Conservation (phyloP, 2,797 vertebrate genomes). For the Graptemys geographica region DNA sequence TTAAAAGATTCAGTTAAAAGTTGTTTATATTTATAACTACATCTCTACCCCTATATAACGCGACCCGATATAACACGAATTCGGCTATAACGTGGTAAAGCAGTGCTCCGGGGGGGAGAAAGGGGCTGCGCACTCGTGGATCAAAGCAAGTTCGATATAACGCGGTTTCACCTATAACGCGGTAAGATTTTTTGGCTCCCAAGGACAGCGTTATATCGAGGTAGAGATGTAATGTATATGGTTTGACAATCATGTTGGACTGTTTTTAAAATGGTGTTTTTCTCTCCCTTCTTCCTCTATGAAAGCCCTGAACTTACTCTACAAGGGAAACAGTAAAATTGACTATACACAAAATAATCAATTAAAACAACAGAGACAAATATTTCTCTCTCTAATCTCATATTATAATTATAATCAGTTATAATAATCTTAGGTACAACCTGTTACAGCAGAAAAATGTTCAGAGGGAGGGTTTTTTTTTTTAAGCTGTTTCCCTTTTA, state of each 20-base stretch:
- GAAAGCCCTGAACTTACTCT: not conserved
- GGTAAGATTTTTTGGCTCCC: no score
- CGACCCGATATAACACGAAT: no score
- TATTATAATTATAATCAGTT: no score
- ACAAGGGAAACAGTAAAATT: not conserved
- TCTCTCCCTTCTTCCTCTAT: not conserved
- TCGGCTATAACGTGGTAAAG: no score
- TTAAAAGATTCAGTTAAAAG: not conserved
- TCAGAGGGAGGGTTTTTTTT: not conserved
- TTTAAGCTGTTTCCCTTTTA: slow-evolving; percentile 16
- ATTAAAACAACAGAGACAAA: not conserved
- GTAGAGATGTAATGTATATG: accelerated
- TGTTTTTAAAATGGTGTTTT: not conserved
- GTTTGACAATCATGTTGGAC: accelerated
- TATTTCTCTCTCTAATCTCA: not conserved
- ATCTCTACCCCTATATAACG: no score
- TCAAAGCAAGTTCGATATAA: no score
- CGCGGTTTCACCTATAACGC: no score
- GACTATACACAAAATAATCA: not conserved
- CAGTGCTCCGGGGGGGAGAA: no score
- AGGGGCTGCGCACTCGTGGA: no score
- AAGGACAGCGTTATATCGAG: no score
- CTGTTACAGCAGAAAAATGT: not conserved
- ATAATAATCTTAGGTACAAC: not conserved
- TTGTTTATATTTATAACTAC: not conserved